Evolutionary conservation across 1,140 invertebrate genomes (phyloP).

Genomic region (Panulirus ornatus): DNA sequence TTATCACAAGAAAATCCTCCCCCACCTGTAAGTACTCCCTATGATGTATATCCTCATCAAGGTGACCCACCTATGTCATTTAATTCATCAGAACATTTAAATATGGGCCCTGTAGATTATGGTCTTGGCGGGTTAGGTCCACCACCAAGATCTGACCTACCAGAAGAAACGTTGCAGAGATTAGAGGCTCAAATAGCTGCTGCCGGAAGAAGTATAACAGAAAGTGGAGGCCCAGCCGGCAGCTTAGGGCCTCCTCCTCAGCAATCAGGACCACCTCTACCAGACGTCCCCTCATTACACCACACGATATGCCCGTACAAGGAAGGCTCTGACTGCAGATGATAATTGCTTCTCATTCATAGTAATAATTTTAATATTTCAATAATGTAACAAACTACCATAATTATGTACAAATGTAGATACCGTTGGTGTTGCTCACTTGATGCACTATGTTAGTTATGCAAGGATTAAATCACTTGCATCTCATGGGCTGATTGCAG

Average conservation of each 20-base stretch:
- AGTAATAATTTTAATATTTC: constrained; percentile 62
- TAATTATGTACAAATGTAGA: constrained; percentile 75
- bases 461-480: constrained; percentile 61
- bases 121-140: constrained; percentile 43
- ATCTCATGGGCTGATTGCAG: constrained; percentile 37
- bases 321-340: constrained; percentile 75
- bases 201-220: constrained; percentile 49
- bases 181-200: constrained; percentile 68
- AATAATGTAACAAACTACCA: constrained; percentile 69
- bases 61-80: constrained; percentile 5
- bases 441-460: constrained; percentile 61
- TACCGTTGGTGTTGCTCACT: constrained; percentile 74
- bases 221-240: constrained; percentile 2
- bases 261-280: constrained; percentile 34
- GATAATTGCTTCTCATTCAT: constrained; percentile 73
- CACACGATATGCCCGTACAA: constrained; percentile 71
- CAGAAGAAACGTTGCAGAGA: constrained; percentile 62
- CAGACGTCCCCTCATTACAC: constrained; percentile 50
- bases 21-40: not conserved
- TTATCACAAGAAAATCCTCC: constrained; percentile 19
- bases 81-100: constrained; percentile 11
- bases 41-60: constrained; percentile 15
- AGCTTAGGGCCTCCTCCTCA: constrained; percentile 8
- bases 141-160: constrained; percentile 10
- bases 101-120: constrained; percentile 31